phyloP scores from a whole-genome alignment of 2,113 vertebrate genomes.

The Butorides virescens region DNA sequence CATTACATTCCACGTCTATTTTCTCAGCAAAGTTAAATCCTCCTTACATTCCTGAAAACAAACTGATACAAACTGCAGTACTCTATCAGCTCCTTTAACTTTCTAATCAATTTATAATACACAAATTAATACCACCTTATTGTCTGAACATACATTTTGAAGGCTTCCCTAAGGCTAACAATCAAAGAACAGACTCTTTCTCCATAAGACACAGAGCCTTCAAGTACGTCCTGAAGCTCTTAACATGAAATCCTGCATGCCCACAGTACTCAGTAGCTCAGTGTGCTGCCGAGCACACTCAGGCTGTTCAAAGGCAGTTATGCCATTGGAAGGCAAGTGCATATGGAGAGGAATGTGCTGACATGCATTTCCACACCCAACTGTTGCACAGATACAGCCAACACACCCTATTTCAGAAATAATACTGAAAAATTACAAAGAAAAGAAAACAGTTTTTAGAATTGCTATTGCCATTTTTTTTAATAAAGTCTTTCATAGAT shows the following conservation, averaged over 20 bases:
- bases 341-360: background rate
- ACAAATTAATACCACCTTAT: background rate
- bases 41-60: background rate
- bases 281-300: background rate
- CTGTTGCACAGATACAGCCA: background rate
- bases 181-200: background rate
- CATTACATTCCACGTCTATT: background rate
- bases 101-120: background rate
- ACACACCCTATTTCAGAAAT: background rate
- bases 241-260: background rate
- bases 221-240: background rate
- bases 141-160: background rate
- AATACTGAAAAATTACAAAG: background rate
- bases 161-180: background rate
- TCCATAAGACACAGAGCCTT: background rate
- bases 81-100: background rate
- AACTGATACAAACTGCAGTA: background rate
- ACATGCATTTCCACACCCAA: background rate
- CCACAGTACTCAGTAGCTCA: background rate
- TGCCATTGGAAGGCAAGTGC: background rate
- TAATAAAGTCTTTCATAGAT: background rate
- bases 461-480: background rate
- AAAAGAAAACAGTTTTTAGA: background rate
- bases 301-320: background rate
- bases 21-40: background rate